Conservation (phyloP, 2,113 vertebrate species). For the Menura novaehollandiae region DNA sequence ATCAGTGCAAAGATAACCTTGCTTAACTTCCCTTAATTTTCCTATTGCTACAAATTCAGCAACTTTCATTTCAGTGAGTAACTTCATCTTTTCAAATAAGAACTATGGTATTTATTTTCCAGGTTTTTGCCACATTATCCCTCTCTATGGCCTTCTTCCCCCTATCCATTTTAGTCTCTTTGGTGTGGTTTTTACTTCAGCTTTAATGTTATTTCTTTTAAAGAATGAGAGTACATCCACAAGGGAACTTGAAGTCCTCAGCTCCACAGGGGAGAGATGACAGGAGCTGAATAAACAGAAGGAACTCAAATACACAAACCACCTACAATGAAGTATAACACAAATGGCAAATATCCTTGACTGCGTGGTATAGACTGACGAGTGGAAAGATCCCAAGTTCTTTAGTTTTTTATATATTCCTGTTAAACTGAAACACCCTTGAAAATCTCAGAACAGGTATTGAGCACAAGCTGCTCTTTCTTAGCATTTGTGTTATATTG, state of each 20-base stretch:
- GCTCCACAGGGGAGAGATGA: neutral
- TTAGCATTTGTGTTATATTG: neutral
- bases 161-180: neutral
- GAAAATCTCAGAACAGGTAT: neutral
- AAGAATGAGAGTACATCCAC: neutral
- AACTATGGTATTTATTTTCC: neutral
- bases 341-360: neutral
- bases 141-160: neutral
- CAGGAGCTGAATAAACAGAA: neutral
- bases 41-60: constrained; percentile 57
- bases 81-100: constrained; percentile 19
- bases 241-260: neutral
- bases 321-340: neutral
- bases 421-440: neutral
- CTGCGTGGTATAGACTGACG: neutral
- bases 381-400: neutral
- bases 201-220: neutral
- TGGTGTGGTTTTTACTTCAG: neutral
- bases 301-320: neutral
- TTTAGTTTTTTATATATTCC: neutral
- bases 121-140: constrained; percentile 24
- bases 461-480: neutral
- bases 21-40: constrained; percentile 70
- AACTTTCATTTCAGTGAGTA: constrained; percentile 54
- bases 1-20: constrained; percentile 55